These are phyloP conservation scores for Hoplostethus atlanticus DNA, from an alignment of 2,797 vertebrate species.

Conservation along the genomic window DNA sequence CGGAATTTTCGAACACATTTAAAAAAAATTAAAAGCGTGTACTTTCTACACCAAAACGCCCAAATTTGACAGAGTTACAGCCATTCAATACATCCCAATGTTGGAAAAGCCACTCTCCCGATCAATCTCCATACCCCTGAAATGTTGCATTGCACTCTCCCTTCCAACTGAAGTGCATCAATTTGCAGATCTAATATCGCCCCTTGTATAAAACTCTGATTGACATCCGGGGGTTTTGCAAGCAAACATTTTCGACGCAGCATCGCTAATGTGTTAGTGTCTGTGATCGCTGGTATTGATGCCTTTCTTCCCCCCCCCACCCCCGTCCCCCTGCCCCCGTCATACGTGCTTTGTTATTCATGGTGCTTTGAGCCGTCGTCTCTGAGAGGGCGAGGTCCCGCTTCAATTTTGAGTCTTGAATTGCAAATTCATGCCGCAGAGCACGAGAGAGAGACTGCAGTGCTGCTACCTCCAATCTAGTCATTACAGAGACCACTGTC, in stretches of 20 bases:
- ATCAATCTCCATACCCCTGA: too few relatives aligned
- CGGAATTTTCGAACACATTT: too few relatives aligned
- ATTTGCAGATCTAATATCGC: too few relatives aligned
- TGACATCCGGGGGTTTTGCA: too few relatives aligned
- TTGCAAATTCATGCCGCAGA: slow-evolving; percentile 14
- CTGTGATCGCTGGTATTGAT: background rate
- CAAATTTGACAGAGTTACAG: too few relatives aligned
- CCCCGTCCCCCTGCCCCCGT: background rate
- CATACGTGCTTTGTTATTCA: background rate
- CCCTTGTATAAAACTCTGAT: too few relatives aligned
- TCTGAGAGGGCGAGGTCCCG: background rate
- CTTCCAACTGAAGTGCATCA: too few relatives aligned
- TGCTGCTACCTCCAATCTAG: slow-evolving; percentile 41
- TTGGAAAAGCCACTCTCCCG: too few relatives aligned
- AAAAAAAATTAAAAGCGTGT: too few relatives aligned
- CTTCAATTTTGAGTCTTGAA: slow-evolving; percentile 22
- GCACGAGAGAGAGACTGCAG: slow-evolving; percentile 30
- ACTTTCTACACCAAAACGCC: too few relatives aligned
- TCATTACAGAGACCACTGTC: slow-evolving; percentile 56
- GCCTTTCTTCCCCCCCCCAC: background rate
- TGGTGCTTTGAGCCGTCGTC: background rate
- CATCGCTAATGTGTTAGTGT: background rate
- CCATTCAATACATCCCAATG: too few relatives aligned
- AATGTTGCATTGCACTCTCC: too few relatives aligned
- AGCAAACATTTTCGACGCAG: background rate